phyloP scores from a whole-genome alignment of 2,797 vertebrate species.

The Esox masquinongy region DNA sequence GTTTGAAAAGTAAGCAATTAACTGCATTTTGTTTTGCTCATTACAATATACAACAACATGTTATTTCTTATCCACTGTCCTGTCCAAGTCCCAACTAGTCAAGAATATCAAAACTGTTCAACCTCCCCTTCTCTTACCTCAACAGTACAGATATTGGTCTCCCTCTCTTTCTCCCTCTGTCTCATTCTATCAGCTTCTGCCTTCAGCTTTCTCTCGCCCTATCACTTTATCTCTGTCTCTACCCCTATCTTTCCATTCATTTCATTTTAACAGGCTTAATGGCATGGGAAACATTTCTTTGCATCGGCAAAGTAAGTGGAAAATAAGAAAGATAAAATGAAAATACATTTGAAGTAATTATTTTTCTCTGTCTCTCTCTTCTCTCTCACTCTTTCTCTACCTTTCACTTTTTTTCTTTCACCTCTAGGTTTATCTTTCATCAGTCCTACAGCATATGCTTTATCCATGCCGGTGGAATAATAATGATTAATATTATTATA shows the following conservation, averaged over 20 bases:
- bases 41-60: neutral
- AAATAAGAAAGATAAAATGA: too few relatives aligned
- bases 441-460: neutral
- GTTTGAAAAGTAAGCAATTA: neutral
- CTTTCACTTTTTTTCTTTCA: neutral
- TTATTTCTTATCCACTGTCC: neutral
- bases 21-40: neutral
- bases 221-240: too few relatives aligned
- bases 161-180: too few relatives aligned
- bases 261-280: too few relatives aligned
- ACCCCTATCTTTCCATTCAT: too few relatives aligned
- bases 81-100: neutral
- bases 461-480: constrained; percentile 1
- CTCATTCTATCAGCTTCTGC: too few relatives aligned
- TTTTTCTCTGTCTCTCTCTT: neutral
- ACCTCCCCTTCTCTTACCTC: too few relatives aligned
- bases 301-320: too few relatives aligned
- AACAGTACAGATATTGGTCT: too few relatives aligned
- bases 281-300: too few relatives aligned
- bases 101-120: neutral
- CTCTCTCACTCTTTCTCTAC: neutral
- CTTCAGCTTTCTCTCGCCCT: too few relatives aligned
- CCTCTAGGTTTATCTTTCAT: neutral
- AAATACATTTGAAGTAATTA: too few relatives aligned
- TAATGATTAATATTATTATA: constrained; percentile 10